Evolutionary conservation across 2,797 vertebrate species (phyloP).

Genomic region (Hapalemur alaotrensis): DNA sequence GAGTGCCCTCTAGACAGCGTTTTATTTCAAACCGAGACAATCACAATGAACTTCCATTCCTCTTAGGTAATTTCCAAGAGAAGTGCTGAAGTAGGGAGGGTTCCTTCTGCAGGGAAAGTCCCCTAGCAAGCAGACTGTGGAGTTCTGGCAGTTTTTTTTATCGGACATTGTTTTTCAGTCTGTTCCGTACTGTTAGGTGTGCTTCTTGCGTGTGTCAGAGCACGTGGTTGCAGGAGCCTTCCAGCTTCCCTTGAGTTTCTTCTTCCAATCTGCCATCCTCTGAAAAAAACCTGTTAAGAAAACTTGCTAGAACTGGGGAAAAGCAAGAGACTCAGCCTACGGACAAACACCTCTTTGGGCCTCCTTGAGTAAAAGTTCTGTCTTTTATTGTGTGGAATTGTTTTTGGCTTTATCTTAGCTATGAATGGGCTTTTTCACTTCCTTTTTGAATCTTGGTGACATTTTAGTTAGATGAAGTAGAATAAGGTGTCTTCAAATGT

Average conservation of each 20-base stretch:
- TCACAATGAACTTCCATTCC: background rate
- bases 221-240: background rate
- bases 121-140: background rate
- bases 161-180: background rate
- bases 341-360: background rate
- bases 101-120: background rate
- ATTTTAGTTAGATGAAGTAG: background rate
- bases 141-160: background rate
- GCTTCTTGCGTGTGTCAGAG: background rate
- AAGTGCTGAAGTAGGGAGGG: background rate
- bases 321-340: no score
- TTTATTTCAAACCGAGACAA: background rate
- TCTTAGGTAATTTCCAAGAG: background rate
- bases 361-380: background rate
- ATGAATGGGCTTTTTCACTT: background rate
- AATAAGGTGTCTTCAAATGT: background rate
- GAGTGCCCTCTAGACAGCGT: background rate
- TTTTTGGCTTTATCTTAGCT: background rate
- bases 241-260: background rate
- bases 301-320: background rate
- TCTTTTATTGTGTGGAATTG: background rate
- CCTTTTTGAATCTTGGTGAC: accelerated
- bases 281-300: background rate
- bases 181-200: background rate
- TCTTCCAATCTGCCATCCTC: background rate